phyloP scores from a whole-genome alignment of 1,140 invertebrate species.

The Cydia pomonella region DNA sequence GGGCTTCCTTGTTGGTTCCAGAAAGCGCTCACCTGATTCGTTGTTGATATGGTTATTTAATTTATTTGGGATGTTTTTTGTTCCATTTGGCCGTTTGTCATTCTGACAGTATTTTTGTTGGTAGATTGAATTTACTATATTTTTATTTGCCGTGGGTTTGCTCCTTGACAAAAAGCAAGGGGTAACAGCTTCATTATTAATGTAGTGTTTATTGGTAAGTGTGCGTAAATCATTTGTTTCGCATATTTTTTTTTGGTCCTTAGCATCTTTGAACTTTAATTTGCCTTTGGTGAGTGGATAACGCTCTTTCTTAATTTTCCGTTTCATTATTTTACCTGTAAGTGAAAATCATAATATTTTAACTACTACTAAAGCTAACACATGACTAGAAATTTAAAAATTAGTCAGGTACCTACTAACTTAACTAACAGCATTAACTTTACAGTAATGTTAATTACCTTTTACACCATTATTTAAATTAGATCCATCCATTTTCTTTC shows the following conservation, averaged over 20 bases:
- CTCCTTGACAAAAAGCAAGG: neutral
- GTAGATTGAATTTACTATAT: neutral
- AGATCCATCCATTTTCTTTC: conserved; percentile 46
- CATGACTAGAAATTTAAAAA: too few relatives aligned
- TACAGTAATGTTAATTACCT: conserved; percentile 43
- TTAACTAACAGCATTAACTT: too few relatives aligned
- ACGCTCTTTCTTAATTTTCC: conserved; percentile 38
- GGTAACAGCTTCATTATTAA: neutral
- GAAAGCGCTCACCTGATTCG: neutral
- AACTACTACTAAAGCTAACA: too few relatives aligned
- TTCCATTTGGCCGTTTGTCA: neutral
- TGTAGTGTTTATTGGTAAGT: neutral
- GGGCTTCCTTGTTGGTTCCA: neutral
- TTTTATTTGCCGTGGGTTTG: neutral
- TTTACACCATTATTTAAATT: conserved; percentile 58
- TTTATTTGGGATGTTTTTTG: neutral
- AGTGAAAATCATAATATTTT: conserved; percentile 33
- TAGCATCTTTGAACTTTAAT: neutral
- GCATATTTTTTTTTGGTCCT: neutral
- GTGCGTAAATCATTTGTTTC: neutral
- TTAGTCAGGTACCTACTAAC: too few relatives aligned
- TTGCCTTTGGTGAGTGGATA: neutral
- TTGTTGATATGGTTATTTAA: neutral
- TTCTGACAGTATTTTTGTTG: neutral
- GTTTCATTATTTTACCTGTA: conserved; percentile 49